A percentile compares a stretch with the other conserved stretches of the same genome.
These are phyloP conservation scores for Scartelaos histophorus DNA, from an alignment of 2,113 vertebrate genomes.

Conservation along the genomic window DNA sequence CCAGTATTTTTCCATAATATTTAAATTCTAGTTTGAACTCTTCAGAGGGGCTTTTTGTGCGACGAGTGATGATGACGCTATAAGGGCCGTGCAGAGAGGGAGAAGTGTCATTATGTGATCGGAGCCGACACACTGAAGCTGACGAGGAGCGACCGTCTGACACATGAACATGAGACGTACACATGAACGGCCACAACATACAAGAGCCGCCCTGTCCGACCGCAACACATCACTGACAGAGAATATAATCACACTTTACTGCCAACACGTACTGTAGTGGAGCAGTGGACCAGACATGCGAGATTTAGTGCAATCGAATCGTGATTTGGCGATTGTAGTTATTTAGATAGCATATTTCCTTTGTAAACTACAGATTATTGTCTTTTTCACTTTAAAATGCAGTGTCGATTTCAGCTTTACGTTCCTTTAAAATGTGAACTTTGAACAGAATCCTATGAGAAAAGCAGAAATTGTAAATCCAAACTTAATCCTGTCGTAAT, in stretches of 20 bases:
- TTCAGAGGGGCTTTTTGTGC: not conserved
- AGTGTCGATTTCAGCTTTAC: too few relatives aligned
- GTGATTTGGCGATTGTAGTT: too few relatives aligned
- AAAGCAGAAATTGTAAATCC: too few relatives aligned
- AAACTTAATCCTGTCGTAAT: too few relatives aligned
- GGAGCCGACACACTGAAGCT: conserved; percentile 33
- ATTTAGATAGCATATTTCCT: too few relatives aligned
- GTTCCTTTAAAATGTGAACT: too few relatives aligned
- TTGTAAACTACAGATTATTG: too few relatives aligned
- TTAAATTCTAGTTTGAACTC: not conserved
- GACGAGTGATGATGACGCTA: not conserved
- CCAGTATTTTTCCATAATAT: not conserved
- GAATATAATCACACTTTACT: not conserved
- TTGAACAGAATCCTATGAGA: too few relatives aligned
- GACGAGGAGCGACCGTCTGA: conserved; percentile 37
- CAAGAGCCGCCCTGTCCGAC: not conserved
- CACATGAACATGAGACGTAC: conserved; percentile 33
- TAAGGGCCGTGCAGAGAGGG: not conserved
- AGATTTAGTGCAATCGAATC: too few relatives aligned
- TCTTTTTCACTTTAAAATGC: too few relatives aligned
- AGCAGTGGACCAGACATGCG: too few relatives aligned
- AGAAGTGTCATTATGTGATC: conserved; percentile 34
- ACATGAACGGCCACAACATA: conserved; percentile 22
- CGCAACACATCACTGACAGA: not conserved
- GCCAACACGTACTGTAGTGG: not conserved